Percentiles rank a stretch among this genome's conserved stretches.
phyloP scores from a whole-genome alignment of 2,113 vertebrate species.

The Ictidomys tridecemlineatus region DNA sequence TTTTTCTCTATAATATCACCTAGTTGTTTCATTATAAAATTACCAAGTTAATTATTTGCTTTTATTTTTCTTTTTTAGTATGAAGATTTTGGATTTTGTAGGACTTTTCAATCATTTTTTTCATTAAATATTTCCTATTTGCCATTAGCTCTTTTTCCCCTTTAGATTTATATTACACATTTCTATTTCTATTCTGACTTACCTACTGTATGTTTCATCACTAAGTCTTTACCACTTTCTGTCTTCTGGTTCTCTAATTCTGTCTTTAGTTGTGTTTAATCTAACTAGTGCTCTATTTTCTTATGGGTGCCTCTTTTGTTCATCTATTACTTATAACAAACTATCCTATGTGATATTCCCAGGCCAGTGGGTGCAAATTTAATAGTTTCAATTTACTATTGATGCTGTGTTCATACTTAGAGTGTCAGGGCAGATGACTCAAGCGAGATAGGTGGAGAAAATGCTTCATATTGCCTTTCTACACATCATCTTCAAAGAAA shows the following conservation, averaged over 20 bases:
- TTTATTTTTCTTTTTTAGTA: neutral
- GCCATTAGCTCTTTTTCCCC: neutral
- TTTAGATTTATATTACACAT: neutral
- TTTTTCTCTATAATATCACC: neutral
- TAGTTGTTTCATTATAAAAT: neutral
- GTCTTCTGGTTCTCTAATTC: neutral
- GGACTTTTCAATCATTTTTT: neutral
- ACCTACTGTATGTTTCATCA: neutral
- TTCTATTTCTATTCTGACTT: neutral
- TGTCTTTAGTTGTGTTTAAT: neutral
- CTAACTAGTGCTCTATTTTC: neutral
- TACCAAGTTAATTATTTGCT: neutral
- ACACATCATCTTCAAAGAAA: neutral
- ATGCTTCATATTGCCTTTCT: neutral
- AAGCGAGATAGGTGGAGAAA: neutral
- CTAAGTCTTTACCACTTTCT: neutral
- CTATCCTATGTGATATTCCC: neutral
- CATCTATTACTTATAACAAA: neutral
- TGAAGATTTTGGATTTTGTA: neutral
- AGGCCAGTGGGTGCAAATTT: neutral
- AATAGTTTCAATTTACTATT: neutral
- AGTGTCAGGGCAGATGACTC: neutral
- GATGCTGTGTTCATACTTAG: neutral
- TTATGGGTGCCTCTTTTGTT: neutral
- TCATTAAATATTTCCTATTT: neutral